Evolutionary conservation across 2,888 invertebrate genomes (phyloP).

Genomic region (Meteorus colon): DNA sequence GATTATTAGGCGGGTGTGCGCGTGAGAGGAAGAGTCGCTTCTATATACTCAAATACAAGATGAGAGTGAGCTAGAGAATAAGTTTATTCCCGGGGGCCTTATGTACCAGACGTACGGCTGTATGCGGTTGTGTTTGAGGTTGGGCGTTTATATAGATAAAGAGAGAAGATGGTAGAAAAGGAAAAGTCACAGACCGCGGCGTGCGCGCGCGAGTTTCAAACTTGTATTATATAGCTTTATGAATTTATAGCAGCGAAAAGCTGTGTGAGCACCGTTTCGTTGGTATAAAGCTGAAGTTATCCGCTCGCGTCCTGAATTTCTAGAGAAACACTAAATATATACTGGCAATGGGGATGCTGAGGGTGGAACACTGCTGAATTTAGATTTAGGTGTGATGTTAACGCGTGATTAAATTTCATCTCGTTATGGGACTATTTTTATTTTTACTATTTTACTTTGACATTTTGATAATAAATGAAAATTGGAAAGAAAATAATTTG

Average conservation of each 20-base stretch:
- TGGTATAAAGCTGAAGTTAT: slow-evolving; percentile 35
- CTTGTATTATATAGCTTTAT: slow-evolving; percentile 70
- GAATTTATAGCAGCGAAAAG: slow-evolving; percentile 71
- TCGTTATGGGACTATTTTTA: neutral
- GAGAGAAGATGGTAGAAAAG: slow-evolving; percentile 4
- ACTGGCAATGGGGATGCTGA: neutral
- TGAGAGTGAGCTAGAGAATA: slow-evolving; percentile 34
- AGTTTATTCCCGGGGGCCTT: slow-evolving; percentile 40
- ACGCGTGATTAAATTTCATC: slow-evolving; percentile 33
- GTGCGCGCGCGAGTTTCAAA: slow-evolving; percentile 61
- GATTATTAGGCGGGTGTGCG: slow-evolving; percentile 41
- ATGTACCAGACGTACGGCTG: neutral
- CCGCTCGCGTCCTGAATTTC: slow-evolving; percentile 34
- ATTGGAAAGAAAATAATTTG: neutral
- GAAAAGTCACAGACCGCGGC: slow-evolving; percentile 26
- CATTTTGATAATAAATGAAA: too few relatives aligned
- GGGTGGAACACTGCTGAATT: slow-evolving; percentile 2
- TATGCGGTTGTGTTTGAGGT: slow-evolving; percentile 3
- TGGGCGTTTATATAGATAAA: neutral
- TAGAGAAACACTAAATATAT: neutral
- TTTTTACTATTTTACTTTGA: neutral
- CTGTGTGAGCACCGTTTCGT: slow-evolving; percentile 26
- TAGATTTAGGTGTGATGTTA: slow-evolving; percentile 18
- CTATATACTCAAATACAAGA: slow-evolving; percentile 11
- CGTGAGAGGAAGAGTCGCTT: slow-evolving; percentile 33